Conservation (phyloP, 2,888 invertebrate genomes). For the Gisinianus flammeolus region DNA sequence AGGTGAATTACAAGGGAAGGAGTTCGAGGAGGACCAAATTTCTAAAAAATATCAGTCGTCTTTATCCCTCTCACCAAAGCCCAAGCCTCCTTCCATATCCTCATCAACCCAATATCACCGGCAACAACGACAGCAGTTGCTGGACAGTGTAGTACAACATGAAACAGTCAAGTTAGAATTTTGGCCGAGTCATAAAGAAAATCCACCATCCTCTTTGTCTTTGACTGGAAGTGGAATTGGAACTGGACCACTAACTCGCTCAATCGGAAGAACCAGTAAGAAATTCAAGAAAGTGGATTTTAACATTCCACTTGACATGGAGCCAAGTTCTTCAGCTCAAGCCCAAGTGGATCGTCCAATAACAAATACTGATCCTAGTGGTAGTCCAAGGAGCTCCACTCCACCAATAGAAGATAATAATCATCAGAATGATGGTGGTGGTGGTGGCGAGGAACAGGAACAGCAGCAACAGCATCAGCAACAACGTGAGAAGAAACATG, state of each 20-base stretch:
- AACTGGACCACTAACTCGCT: background rate
- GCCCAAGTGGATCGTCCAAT: background rate
- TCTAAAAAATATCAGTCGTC: background rate
- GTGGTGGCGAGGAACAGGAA: background rate
- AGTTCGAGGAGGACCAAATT: background rate
- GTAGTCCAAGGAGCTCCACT: too few relatives aligned
- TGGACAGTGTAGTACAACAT: too few relatives aligned
- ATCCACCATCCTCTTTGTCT: too few relatives aligned
- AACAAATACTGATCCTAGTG: background rate
- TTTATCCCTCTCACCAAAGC: background rate
- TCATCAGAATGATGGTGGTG: too few relatives aligned
- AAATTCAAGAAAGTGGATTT: conserved; percentile 34
- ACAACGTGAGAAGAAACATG: conserved; percentile 10
- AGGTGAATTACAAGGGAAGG: background rate
- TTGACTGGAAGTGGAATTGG: background rate
- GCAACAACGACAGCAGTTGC: too few relatives aligned
- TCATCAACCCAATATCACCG: background rate
- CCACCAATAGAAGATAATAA: background rate
- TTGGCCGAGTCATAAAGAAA: background rate
- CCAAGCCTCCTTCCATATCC: background rate
- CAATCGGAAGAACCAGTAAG: background rate
- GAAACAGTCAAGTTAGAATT: background rate
- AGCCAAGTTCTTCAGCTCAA: background rate
- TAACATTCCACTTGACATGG: conserved; percentile 7
- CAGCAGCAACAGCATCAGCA: background rate